These are phyloP conservation scores for Chloropsis hardwickii DNA, from an alignment of 2,113 vertebrate species.

Conservation along the genomic window DNA sequence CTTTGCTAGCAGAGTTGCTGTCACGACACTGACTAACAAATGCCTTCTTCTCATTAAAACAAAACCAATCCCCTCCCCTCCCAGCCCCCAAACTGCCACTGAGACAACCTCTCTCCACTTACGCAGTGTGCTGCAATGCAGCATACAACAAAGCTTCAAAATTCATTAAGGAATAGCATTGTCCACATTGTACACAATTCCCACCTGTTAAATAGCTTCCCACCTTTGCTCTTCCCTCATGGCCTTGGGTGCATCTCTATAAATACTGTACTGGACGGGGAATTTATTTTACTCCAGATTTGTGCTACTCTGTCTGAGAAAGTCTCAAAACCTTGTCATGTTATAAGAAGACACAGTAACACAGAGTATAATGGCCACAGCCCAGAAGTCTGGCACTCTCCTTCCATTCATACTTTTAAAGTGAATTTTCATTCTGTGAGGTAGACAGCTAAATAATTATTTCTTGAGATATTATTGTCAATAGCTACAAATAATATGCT, in stretches of 20 bases:
- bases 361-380: neutral
- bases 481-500: neutral
- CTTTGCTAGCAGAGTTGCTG: neutral
- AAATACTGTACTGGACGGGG: no score
- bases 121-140: rapidly evolving
- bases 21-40: neutral
- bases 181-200: neutral
- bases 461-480: neutral
- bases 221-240: rapidly evolving
- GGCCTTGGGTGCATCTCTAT: neutral
- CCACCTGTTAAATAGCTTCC: neutral
- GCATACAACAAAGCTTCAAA: neutral
- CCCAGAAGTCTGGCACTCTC: neutral
- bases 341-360: neutral
- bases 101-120: neutral
- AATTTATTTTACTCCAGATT: neutral
- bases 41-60: neutral
- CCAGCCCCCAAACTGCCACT: rapidly evolving
- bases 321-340: neutral
- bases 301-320: neutral
- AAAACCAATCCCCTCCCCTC: neutral
- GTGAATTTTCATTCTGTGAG: neutral
- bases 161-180: neutral
- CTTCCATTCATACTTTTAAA: neutral
- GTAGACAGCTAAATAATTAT: neutral